Conservation (phyloP, 2,888 invertebrate genomes). For the Endomychus coccineus region DNA sequence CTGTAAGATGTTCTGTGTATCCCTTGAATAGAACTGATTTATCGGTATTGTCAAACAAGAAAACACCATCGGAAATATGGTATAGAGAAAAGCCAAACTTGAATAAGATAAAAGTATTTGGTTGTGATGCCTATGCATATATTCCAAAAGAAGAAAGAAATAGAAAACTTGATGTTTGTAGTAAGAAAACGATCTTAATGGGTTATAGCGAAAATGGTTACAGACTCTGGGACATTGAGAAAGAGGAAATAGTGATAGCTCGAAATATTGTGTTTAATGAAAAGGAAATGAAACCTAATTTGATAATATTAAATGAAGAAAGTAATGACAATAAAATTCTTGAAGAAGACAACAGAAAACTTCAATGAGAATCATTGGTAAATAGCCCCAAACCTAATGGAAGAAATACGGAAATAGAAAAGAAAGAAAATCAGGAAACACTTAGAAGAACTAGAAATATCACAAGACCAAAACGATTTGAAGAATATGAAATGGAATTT, state of each 20-base stretch:
- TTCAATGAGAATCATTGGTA: neutral
- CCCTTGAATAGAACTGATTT: slow-evolving; percentile 19
- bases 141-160: slow-evolving; percentile 21
- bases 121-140: slow-evolving; percentile 19
- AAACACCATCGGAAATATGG: slow-evolving; percentile 25
- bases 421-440: no score
- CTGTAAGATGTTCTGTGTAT: slow-evolving; percentile 18
- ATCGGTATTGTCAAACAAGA: slow-evolving; percentile 6
- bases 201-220: slow-evolving; percentile 26
- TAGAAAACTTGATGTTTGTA: slow-evolving; percentile 24
- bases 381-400: no score
- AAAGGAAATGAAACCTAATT: no score
- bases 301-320: no score
- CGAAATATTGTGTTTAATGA: slow-evolving; percentile 27
- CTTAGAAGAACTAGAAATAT: slow-evolving; percentile 5
- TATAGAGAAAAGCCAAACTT: slow-evolving; percentile 20
- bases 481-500: slow-evolving; percentile 15
- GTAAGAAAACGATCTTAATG: slow-evolving; percentile 19
- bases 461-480: slow-evolving; percentile 8
- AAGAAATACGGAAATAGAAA: no score
- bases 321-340: no score
- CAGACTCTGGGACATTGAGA: slow-evolving; percentile 23
- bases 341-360: neutral
- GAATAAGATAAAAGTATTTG: slow-evolving; percentile 23
- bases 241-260: slow-evolving; percentile 19